A percentile compares a stretch with the other conserved stretches of the same genome.
Conservation (phyloP, 2,797 vertebrate genomes). For the Pangasius macronema region DNA sequence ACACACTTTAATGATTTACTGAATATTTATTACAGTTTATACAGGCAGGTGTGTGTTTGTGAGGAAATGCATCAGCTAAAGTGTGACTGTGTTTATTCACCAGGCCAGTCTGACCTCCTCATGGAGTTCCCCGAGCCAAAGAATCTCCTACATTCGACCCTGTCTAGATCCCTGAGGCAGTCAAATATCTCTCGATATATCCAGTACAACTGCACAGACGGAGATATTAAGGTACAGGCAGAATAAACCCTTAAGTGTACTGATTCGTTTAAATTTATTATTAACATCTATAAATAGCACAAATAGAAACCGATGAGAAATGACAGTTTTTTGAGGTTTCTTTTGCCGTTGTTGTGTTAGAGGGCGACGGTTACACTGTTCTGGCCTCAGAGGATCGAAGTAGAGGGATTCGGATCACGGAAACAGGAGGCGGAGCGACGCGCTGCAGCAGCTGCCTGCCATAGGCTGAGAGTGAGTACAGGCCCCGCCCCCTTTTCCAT, state of each 20-base stretch:
- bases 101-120: constrained; percentile 65
- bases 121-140: constrained; percentile 93
- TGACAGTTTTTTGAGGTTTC: neutral
- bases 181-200: constrained; percentile 81
- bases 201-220: constrained; percentile 85
- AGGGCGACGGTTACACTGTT: constrained; percentile 86
- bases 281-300: neutral
- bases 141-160: constrained; percentile 80
- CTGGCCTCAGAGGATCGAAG: constrained; percentile 88
- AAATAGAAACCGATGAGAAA: no score
- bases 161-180: constrained; percentile 82
- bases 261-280: neutral
- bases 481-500: neutral
- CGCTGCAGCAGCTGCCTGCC: constrained; percentile 90
- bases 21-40: neutral
- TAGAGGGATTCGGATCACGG: constrained; percentile 85
- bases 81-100: neutral
- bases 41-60: neutral
- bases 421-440: constrained; percentile 86
- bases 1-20: neutral
- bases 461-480: constrained; percentile 82
- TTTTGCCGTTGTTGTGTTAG: constrained; percentile 65
- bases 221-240: constrained; percentile 80
- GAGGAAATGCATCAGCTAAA: neutral
- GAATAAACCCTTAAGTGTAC: neutral